These are phyloP conservation scores for Epinotia demarniana DNA, from an alignment of 2,888 invertebrate genomes.

Conservation along the genomic window DNA sequence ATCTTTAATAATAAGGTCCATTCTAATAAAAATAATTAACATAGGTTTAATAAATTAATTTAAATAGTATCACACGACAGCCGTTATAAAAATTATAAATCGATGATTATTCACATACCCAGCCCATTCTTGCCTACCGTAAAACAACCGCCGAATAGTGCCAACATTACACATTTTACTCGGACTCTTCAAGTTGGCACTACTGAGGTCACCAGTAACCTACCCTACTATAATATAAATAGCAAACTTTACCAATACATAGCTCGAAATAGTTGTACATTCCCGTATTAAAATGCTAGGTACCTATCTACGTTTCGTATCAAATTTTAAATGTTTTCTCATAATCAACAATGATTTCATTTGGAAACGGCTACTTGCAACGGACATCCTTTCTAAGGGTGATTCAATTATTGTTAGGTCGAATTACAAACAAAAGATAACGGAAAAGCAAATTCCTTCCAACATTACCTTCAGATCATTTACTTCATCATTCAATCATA, in stretches of 20 bases:
- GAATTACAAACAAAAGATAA: conserved; percentile 29
- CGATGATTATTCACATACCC: conserved; percentile 42
- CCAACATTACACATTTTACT: conserved; percentile 12
- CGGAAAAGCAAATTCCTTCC: conserved; percentile 23
- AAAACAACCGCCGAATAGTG: conserved; percentile 16
- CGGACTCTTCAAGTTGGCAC: conserved; percentile 17
- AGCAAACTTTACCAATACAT: conserved; percentile 63
- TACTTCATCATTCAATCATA: conserved; percentile 35
- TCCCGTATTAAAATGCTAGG: conserved; percentile 79
- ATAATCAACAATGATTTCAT: conserved; percentile 60
- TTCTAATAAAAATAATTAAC: conserved; percentile 47
- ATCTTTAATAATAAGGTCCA: conserved; percentile 44
- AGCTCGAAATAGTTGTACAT: conserved; percentile 72
- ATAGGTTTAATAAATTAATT: conserved; percentile 44
- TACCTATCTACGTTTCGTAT: conserved; percentile 83
- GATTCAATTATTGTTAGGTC: conserved; percentile 29
- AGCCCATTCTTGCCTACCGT: conserved; percentile 33
- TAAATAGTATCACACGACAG: conserved; percentile 63
- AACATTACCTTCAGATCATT: conserved; percentile 33
- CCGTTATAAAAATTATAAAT: conserved; percentile 46
- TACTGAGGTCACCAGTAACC: conserved; percentile 43
- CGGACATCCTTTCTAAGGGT: conserved; percentile 47
- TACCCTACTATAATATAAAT: conserved; percentile 56
- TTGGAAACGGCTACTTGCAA: conserved; percentile 63
- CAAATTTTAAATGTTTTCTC: conserved; percentile 73